phyloP scores from a whole-genome alignment of 92 coral and sea anemone genomes.

The Actinostola sp. region DNA sequence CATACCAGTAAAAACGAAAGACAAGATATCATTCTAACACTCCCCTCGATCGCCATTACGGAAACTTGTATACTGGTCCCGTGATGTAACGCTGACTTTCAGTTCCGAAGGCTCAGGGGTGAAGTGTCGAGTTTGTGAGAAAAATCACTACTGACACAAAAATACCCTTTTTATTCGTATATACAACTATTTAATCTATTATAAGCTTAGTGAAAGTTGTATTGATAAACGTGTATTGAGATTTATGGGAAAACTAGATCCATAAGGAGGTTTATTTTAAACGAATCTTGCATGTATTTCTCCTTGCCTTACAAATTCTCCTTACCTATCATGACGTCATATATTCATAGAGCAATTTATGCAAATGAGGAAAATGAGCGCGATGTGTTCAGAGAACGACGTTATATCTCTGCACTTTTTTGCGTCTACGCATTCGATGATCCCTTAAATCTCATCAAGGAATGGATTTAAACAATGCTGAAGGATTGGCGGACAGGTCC shows the following conservation, averaged over 20 bases:
- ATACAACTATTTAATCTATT: no score
- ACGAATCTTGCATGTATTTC: not conserved
- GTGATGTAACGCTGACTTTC: conserved; percentile 51
- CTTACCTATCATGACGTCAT: conserved; percentile 59
- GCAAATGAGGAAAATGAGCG: conserved; percentile 42
- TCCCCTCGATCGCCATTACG: conserved; percentile 42
- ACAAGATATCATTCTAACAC: not conserved
- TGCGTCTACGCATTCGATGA: conserved; percentile 3
- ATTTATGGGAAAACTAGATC: no score
- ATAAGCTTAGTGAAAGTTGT: no score
- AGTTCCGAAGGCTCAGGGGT: conserved; percentile 40
- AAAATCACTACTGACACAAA: not conserved
- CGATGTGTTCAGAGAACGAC: conserved; percentile 1
- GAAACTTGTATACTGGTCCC: conserved; percentile 20
- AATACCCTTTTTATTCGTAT: not conserved
- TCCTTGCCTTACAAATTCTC: conserved; percentile 28
- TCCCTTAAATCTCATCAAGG: conserved; percentile 1
- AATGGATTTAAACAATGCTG: conserved; percentile 31
- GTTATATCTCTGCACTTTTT: conserved; percentile 1
- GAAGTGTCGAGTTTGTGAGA: conserved; percentile 13
- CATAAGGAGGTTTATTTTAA: not conserved
- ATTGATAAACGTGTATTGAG: no score
- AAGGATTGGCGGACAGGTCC: conserved; percentile 4
- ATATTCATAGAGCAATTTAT: conserved; percentile 19
- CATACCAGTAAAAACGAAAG: conserved; percentile 7